phyloP scores from a whole-genome alignment of 2,797 vertebrate genomes.

The Ceryle rudis region DNA sequence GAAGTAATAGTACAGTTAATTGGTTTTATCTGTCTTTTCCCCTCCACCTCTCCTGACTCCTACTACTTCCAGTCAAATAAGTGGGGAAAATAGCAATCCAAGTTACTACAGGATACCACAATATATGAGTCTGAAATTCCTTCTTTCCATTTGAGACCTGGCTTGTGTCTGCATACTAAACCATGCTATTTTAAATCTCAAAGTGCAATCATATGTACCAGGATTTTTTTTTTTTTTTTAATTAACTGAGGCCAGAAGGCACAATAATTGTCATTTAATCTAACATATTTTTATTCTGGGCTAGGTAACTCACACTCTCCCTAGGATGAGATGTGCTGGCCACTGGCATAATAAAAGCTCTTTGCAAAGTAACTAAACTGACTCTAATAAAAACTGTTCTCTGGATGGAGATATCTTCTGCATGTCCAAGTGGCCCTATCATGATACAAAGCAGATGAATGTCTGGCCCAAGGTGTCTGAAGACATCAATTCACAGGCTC shows the following conservation, averaged over 20 bases:
- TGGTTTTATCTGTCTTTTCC: not conserved
- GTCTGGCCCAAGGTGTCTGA: not conserved
- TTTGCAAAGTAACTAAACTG: not conserved
- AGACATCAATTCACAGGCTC: not conserved
- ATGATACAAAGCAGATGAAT: not conserved
- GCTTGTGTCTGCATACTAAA: not conserved
- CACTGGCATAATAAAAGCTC: not conserved
- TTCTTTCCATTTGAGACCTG: not conserved
- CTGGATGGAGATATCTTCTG: not conserved
- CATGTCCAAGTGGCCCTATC: not conserved
- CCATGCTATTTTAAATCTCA: not conserved
- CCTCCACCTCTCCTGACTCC: not conserved
- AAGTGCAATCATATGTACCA: not conserved
- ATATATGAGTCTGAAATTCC: not conserved
- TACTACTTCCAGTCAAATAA: conserved; percentile 27
- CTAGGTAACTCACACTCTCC: not conserved
- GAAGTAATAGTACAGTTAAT: not conserved
- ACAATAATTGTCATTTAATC: not conserved
- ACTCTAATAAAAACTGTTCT: not conserved
- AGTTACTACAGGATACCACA: not conserved
- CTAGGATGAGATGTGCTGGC: not conserved
- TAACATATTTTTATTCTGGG: not conserved
- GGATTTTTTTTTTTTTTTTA: not conserved
- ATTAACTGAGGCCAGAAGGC: not conserved
- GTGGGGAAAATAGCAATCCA: conserved; percentile 13